Percentiles rank a stretch among this genome's conserved stretches.
Conservation (phyloP, 2,113 vertebrate genomes). For the Lepus europaeus region DNA sequence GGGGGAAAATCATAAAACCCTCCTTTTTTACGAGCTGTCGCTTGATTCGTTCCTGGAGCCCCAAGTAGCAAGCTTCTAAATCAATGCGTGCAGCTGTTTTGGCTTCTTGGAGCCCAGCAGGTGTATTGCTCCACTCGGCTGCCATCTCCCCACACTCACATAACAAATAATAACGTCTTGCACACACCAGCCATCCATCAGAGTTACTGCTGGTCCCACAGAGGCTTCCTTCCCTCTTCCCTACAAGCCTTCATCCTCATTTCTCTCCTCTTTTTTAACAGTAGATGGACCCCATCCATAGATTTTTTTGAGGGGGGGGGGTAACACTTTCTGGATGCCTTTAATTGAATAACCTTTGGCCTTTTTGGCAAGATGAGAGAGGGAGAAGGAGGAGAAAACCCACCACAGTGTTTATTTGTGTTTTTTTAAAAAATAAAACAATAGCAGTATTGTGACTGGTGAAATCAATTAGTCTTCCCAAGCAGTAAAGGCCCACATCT, state of each 20-base stretch:
- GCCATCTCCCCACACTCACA: constrained; percentile 95
- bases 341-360: constrained; percentile 90
- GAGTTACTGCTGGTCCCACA: constrained; percentile 91
- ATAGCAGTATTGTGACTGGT: constrained; percentile 91
- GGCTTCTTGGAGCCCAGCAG: constrained; percentile 96
- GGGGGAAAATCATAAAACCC: constrained; percentile 92
- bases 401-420: constrained; percentile 89
- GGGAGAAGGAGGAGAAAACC: constrained; percentile 64
- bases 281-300: constrained; percentile 78
- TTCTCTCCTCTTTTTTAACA: constrained; percentile 61
- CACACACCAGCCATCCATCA: constrained; percentile 98
- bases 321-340: constrained; percentile 86
- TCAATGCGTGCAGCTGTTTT: constrained; percentile 98
- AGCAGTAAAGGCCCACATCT: constrained; percentile 93
- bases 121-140: constrained; percentile 94
- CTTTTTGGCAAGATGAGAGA: constrained; percentile 73
- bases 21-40: constrained; percentile 97
- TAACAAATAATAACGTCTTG: constrained; percentile 98
- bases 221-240: constrained; percentile 64
- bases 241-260: constrained; percentile 37
- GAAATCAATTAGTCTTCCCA: constrained; percentile 95
- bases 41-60: constrained; percentile 98
- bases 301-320: constrained; percentile 80
- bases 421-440: constrained; percentile 87
- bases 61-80: constrained; percentile 94